Conservation (phyloP, 1,140 invertebrate genomes). For the Drosophila aff. region DNA sequence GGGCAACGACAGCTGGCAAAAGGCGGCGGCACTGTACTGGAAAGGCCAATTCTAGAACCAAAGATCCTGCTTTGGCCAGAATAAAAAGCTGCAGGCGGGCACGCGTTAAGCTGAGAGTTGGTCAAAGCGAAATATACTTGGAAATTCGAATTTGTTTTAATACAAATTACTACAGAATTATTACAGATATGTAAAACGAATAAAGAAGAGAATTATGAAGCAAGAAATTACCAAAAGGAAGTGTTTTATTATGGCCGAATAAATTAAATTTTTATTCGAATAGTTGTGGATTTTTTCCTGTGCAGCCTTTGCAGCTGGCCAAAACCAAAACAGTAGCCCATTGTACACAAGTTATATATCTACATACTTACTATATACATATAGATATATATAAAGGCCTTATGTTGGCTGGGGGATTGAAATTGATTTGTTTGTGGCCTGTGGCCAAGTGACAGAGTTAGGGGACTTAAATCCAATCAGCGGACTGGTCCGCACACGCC, state of each 20-base stretch:
- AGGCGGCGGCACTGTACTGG: slow-evolving; percentile 76
- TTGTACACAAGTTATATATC: slow-evolving; percentile 29
- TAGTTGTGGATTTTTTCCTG: not conserved
- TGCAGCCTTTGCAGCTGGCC: slow-evolving; percentile 31
- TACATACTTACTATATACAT: not conserved
- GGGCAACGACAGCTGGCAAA: slow-evolving; percentile 69
- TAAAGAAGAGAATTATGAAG: not conserved
- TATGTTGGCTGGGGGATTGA: slow-evolving; percentile 27
- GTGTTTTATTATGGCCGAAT: no score
- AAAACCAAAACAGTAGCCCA: slow-evolving; percentile 62
- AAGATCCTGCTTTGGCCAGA: slow-evolving; percentile 28
- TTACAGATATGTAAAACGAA: not conserved
- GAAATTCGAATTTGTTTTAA: not conserved
- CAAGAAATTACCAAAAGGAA: no score
- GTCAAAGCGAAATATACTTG: slow-evolving; percentile 6
- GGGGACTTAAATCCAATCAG: slow-evolving; percentile 70
- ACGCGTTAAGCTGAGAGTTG: slow-evolving; percentile 60
- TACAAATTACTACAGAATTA: no score
- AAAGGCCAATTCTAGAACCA: slow-evolving; percentile 10
- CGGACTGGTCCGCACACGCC: slow-evolving; percentile 72
- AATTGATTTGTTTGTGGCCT: slow-evolving; percentile 81
- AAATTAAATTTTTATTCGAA: no score
- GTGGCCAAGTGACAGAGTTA: slow-evolving; percentile 73
- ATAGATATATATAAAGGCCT: not conserved
- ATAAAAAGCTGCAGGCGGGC: slow-evolving; percentile 52